Base-by-base conservation (phyloP, 2,113 vertebrate genomes). In the Dromaius novaehollandiae region DNA sequence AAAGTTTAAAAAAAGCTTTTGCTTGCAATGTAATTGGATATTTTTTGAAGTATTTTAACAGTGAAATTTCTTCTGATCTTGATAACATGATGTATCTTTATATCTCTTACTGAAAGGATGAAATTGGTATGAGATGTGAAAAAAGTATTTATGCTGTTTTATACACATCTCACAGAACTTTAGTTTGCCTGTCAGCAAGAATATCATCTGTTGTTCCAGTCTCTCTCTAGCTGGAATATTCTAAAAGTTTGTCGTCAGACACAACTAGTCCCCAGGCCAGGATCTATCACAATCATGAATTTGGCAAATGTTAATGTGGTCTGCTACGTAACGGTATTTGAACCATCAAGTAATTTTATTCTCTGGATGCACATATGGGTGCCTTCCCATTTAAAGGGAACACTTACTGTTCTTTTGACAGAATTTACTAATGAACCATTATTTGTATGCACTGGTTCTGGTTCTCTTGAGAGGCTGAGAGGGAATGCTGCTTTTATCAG, bases 41-140 rank as follows among this genome's bases (percentile, higher is more conserved):
- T 85, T 73, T 25, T 89, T 95, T 38, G 74, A 2, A 90, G 34
- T 89, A 70, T 56, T 85, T 58, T 89, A 77, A 46, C 22, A 44
- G 13, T 85, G 65, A 65, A 0, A 63, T 80, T 89, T 91, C 20
- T 89, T 94, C 34, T 80, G 66, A 21, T 85, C 13, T 74, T 61
- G 65, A 21, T 85, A 61, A 18, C 8, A 50, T 44, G 22, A 66
- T 75, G 32, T 78, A 19, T 55, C 15, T 38, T 74, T 36, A 22
- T 65, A 34, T 70, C 63, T 58, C 22, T 96, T 13, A 19, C 19
- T 83, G 66, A 48, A 88, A 65, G 38, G 82, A 12, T 36, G 48
- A 26, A 51, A 53, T 28, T 90, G 34, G 6, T 74, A 36, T 66
- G 48, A 78, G 48, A 82, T 63, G 34, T 79, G 42, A 77, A 75